A percentile compares a stretch with the other conserved stretches of the same genome.
phyloP scores from a whole-genome alignment of 2,113 vertebrate species.

The Todiramphus chloris region DNA sequence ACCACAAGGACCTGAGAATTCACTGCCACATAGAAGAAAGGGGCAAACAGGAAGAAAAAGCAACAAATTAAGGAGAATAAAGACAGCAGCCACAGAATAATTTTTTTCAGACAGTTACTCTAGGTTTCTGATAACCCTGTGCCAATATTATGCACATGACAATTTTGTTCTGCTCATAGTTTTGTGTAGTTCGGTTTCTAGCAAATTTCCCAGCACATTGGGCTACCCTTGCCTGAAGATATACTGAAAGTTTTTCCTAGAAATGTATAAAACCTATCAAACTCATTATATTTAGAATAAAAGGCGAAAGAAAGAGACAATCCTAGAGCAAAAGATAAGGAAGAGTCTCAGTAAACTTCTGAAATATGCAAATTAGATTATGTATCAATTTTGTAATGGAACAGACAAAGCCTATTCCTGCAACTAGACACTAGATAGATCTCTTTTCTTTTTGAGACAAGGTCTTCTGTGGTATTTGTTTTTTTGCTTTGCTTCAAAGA shows the following conservation, averaged over 20 bases:
- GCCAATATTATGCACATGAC: not conserved
- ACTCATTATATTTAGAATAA: not conserved
- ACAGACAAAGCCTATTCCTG: not conserved
- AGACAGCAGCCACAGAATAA: rapidly evolving
- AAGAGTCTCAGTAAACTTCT: not conserved
- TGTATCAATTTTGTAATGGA: not conserved
- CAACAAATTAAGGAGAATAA: not conserved
- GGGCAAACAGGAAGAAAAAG: not conserved
- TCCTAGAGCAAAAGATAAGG: not conserved
- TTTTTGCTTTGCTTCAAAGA: not conserved
- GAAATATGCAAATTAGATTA: not conserved
- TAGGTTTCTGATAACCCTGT: not conserved
- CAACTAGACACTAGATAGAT: not conserved
- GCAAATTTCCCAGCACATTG: not conserved
- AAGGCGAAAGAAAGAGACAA: not conserved
- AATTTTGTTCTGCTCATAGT: not conserved
- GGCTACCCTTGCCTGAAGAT: not conserved
- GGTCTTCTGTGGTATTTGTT: not conserved
- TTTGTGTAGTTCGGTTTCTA: not conserved
- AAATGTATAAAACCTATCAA: not conserved
- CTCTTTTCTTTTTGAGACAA: not conserved
- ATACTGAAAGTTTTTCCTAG: not conserved
- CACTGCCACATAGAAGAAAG: not conserved
- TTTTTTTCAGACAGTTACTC: not conserved
- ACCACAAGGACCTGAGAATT: not conserved